phyloP scores from a whole-genome alignment of 1,140 invertebrate genomes.

The Drosophila santomea region DNA sequence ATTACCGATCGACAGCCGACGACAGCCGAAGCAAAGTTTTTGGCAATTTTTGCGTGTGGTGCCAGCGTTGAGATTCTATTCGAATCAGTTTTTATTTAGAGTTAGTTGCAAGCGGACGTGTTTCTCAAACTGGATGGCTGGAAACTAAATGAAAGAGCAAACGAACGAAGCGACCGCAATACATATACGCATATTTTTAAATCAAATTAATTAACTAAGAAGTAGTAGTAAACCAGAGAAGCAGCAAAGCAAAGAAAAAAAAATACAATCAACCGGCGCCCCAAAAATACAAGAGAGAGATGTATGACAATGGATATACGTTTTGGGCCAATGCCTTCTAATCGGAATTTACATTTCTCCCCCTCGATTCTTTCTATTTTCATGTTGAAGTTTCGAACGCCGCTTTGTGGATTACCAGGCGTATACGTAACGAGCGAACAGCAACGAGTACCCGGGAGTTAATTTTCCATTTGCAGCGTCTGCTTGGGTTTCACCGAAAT shows the following conservation, averaged over 20 bases:
- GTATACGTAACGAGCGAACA: slow-evolving; percentile 64
- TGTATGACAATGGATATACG: slow-evolving; percentile 20
- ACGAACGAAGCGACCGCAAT: slow-evolving; percentile 72
- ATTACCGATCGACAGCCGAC: slow-evolving; percentile 48
- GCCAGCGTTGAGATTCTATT: slow-evolving; percentile 55
- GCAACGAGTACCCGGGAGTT: background rate
- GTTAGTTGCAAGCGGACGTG: slow-evolving; percentile 84
- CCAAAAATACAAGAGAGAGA: slow-evolving; percentile 17
- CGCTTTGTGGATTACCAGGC: slow-evolving; percentile 83
- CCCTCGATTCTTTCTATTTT: slow-evolving; percentile 17
- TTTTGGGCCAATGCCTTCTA: background rate
- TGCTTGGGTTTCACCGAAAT: slow-evolving; percentile 47
- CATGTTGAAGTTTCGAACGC: slow-evolving; percentile 62
- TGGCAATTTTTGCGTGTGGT: slow-evolving; percentile 66
- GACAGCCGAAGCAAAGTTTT: slow-evolving; percentile 51
- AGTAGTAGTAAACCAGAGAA: slow-evolving; percentile 73
- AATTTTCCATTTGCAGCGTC: slow-evolving; percentile 32
- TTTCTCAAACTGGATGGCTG: slow-evolving; percentile 84
- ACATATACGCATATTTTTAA: slow-evolving; percentile 75
- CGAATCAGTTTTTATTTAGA: slow-evolving; percentile 79
- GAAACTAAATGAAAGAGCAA: slow-evolving; percentile 75
- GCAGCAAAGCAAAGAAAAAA: slow-evolving; percentile 51
- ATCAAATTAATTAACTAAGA: slow-evolving; percentile 72
- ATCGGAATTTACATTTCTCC: slow-evolving; percentile 35
- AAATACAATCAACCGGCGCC: slow-evolving; percentile 15